Evolutionary conservation across 2,797 vertebrate genomes (phyloP).

Genomic region (Danio aesculapii): DNA sequence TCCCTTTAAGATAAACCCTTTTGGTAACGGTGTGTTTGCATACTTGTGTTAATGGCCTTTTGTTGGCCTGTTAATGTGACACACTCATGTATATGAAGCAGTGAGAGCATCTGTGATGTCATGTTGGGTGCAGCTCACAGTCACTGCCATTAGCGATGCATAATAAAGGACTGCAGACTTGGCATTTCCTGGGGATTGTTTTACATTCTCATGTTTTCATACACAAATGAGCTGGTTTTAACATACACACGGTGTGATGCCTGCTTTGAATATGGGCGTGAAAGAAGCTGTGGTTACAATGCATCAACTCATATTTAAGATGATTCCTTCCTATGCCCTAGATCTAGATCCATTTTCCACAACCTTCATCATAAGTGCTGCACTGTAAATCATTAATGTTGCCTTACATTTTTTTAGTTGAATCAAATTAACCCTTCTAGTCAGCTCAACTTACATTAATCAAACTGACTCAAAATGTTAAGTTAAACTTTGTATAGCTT

Average conservation of each 20-base stretch:
- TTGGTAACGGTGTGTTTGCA: not conserved
- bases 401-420: too few species aligned
- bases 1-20: constrained; percentile 19
- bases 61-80: constrained; percentile 21
- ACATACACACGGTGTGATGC: not conserved
- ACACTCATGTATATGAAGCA: constrained; percentile 33
- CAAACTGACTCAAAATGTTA: too few species aligned
- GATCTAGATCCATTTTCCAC: not conserved
- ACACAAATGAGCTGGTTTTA: constrained; percentile 34
- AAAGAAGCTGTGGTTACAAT: not conserved
- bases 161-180: not conserved
- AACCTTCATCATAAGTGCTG: too few species aligned
- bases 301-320: not conserved
- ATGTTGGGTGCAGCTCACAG: constrained; percentile 19
- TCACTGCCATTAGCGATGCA: constrained; percentile 19
- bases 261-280: not conserved
- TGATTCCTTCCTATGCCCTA: not conserved
- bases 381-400: too few species aligned
- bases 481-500: too few species aligned
- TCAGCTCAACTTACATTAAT: too few species aligned
- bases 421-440: too few species aligned
- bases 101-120: not conserved
- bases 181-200: constrained; percentile 26
- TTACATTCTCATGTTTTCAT: constrained; percentile 29
- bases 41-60: constrained; percentile 32